Base-by-base conservation (phyloP, 2,113 vertebrate genomes). In the Strigops habroptila region DNA sequence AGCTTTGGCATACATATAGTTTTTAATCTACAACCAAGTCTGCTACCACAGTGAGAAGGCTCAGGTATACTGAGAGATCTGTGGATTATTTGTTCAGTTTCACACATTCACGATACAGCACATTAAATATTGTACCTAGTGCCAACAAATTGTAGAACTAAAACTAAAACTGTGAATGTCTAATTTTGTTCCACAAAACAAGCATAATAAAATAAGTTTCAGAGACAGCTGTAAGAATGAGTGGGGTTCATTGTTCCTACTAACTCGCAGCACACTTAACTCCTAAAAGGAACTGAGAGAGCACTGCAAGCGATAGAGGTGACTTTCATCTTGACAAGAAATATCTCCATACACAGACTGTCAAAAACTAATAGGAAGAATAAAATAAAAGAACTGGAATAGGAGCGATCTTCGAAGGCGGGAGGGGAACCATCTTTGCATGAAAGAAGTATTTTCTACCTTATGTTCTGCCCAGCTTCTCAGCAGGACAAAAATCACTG, bases 241-340 rank as follows among this genome's bases (percentile, higher is more conserved):
- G 73, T n/a, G 37, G 55, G 80, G 73, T 70, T 90, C 68, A 49
- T 94, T 86, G n/a, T 53, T 96, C 94, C 79, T 82, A 84, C 74
- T 88, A 95, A 97, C 90, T 95, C 95, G 57, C 59, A 88, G 91
- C 78, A 79, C 88, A 95, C 90, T 97, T 90, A 95, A 94, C 91
- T 92, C 90, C 88, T 75, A 93, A 75, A 95, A 87, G 79, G 90
- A 93, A 95, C 90, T 91, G 91, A 71, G 53, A 95, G 96, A 95
- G 70, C 88, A 86, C 84, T 95, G 90, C 81, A 87, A 95, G 87
- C 5, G 30, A 41, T 1, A 88, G 81, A 95, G 63, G 93, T 85
- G 84, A 95, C 95, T 97, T 97, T 96, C 93, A 96, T 96, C 96
- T 93, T 92, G 91, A 93, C 88, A 95, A 96, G 96, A 88, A 88